Percentiles rank a stretch among this genome's conserved stretches.
These are phyloP conservation scores for Furnarius figulus DNA, from an alignment of 2,113 vertebrate species.

Conservation along the genomic window DNA sequence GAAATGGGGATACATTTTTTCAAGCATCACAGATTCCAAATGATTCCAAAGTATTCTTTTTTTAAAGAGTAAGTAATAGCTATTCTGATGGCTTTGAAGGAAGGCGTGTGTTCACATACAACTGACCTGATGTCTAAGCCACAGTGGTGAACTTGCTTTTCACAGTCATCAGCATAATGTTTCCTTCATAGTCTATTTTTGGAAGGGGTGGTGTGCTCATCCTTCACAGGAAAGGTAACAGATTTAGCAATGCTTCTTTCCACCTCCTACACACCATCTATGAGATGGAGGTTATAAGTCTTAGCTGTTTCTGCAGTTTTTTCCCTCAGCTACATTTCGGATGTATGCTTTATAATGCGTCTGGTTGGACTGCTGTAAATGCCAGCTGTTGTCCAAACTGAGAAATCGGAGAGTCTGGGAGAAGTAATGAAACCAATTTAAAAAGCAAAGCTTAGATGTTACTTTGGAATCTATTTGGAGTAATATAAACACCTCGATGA, in stretches of 20 bases:
- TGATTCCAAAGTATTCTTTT: too few species aligned
- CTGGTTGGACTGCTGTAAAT: background rate
- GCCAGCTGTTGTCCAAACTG: background rate
- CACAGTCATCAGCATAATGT: background rate
- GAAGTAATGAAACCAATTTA: background rate
- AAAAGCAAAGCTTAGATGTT: background rate
- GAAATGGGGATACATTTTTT: background rate
- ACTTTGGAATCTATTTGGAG: background rate
- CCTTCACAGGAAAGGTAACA: slow-evolving; percentile 50
- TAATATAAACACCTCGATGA: background rate
- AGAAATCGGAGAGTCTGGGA: background rate
- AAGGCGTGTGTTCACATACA: background rate
- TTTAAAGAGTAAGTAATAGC: background rate
- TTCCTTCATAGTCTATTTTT: slow-evolving; percentile 39
- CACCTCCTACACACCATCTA: slow-evolving; percentile 62
- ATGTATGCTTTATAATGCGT: background rate
- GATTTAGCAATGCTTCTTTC: slow-evolving; percentile 61
- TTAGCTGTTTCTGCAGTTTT: background rate
- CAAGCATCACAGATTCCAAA: too few species aligned
- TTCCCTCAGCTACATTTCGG: background rate
- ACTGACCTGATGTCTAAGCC: background rate
- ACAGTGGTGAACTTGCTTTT: background rate
- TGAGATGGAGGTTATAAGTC: background rate
- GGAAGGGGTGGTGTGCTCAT: slow-evolving; percentile 34
- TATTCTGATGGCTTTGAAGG: background rate